These are phyloP conservation scores for Cyprinodon tularosa DNA, from an alignment of 2,113 vertebrate species.

Conservation along the genomic window DNA sequence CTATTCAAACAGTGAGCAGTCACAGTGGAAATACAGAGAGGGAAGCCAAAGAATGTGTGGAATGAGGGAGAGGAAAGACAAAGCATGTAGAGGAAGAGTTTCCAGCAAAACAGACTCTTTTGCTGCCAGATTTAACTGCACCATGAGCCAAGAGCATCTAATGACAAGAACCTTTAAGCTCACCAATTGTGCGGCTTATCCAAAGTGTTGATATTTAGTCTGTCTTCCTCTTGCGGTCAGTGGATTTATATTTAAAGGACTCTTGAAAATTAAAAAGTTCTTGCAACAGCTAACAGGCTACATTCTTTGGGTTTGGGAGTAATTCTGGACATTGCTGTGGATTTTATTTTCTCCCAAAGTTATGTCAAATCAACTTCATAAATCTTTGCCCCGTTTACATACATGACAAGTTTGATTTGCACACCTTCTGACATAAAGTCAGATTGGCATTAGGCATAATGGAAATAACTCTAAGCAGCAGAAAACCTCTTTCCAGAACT, in stretches of 20 bases:
- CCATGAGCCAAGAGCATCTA: slow-evolving; percentile 42
- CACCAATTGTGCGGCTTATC: slow-evolving; percentile 25
- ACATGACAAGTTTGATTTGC: not conserved
- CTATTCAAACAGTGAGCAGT: slow-evolving; percentile 50
- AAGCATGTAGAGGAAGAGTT: slow-evolving; percentile 42
- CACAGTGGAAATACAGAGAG: slow-evolving; percentile 47
- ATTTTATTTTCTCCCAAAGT: not conserved
- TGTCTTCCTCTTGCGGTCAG: slow-evolving; percentile 20
- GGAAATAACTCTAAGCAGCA: not conserved
- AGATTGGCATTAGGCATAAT: too few species aligned
- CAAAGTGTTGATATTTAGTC: slow-evolving; percentile 31
- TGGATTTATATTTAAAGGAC: slow-evolving; percentile 8
- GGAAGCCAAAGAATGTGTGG: slow-evolving; percentile 62
- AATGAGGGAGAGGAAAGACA: slow-evolving; percentile 49
- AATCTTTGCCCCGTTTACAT: not conserved
- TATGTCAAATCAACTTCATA: not conserved
- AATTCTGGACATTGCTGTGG: not conserved
- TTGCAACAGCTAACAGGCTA: not conserved
- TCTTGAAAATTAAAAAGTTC: slow-evolving; percentile 7
- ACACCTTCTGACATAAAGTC: not conserved
- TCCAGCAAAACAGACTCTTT: slow-evolving; percentile 20
- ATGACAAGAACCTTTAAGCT: slow-evolving; percentile 41
- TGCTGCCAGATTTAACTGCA: slow-evolving; percentile 52
- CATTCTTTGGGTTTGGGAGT: not conserved
- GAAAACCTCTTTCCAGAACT: not conserved